Conservation (phyloP, 1,140 invertebrate genomes). For the Liolophura sinensis region DNA sequence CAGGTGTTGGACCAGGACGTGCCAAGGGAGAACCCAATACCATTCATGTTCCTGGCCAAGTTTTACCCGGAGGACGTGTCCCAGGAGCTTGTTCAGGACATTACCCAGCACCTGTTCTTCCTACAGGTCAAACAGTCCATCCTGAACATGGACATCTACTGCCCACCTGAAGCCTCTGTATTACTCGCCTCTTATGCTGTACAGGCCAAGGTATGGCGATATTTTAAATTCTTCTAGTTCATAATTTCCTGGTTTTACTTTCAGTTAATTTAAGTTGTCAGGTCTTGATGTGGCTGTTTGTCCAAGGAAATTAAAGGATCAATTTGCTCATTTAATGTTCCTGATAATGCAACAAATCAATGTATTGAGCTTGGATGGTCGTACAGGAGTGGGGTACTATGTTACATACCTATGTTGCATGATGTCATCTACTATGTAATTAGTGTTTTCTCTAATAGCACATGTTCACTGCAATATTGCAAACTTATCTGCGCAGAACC, state of each 20-base stretch:
- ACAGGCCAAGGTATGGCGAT: slow-evolving; percentile 77
- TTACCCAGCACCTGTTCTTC: slow-evolving; percentile 95
- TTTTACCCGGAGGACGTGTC: slow-evolving; percentile 99
- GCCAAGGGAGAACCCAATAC: slow-evolving; percentile 89
- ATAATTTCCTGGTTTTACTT: too few relatives aligned
- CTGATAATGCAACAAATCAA: too few relatives aligned
- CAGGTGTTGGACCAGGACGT: slow-evolving; percentile 61
- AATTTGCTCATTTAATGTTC: too few relatives aligned
- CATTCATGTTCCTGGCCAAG: slow-evolving; percentile 98
- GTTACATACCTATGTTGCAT: too few relatives aligned
- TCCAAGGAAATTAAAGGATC: neutral
- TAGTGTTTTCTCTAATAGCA: too few relatives aligned
- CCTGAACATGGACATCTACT: slow-evolving; percentile 96
- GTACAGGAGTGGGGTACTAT: too few relatives aligned
- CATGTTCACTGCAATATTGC: too few relatives aligned
- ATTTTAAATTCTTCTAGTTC: too few relatives aligned
- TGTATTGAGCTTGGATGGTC: too few relatives aligned
- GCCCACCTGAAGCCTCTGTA: slow-evolving; percentile 97
- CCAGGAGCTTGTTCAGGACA: slow-evolving; percentile 98
- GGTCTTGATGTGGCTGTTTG: too few relatives aligned
- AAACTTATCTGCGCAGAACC: neutral
- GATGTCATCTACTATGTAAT: too few relatives aligned
- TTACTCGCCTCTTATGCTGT: slow-evolving; percentile 97
- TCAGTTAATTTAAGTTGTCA: too few relatives aligned
- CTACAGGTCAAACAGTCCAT: slow-evolving; percentile 99